These are phyloP conservation scores for Aporophyla nigra DNA, from an alignment of 2,888 invertebrate genomes.

Conservation along the genomic window DNA sequence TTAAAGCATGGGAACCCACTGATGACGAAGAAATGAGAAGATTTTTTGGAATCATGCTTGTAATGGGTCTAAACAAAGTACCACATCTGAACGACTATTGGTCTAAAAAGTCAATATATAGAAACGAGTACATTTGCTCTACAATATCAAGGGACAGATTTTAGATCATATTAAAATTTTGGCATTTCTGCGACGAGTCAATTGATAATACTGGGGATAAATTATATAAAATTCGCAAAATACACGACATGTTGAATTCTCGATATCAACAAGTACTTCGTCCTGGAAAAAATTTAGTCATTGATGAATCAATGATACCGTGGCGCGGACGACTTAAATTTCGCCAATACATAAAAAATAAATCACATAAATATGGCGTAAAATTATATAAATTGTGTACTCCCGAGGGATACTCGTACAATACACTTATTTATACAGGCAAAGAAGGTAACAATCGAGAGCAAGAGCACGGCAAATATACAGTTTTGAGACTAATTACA, in stretches of 20 bases:
- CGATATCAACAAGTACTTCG: constrained; percentile 44
- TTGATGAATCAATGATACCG: neutral
- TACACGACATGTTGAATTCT: constrained; percentile 15
- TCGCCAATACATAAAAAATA: neutral
- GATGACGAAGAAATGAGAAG: constrained; percentile 37
- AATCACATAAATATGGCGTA: neutral
- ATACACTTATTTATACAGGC: neutral
- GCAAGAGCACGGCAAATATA: neutral
- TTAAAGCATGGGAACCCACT: constrained; percentile 21
- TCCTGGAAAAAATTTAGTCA: constrained; percentile 19
- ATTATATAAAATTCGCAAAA: constrained; percentile 17
- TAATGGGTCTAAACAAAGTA: constrained; percentile 15
- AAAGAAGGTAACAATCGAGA: neutral
- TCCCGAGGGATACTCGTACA: constrained; percentile 1
- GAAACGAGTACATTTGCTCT: constrained; percentile 32
- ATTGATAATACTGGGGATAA: constrained; percentile 8
- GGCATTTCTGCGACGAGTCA: constrained; percentile 51
- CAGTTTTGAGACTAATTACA: neutral
- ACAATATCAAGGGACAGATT: constrained; percentile 4
- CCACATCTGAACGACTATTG: constrained; percentile 39
- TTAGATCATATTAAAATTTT: constrained; percentile 44
- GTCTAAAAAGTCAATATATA: constrained; percentile 50
- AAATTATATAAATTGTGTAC: neutral
- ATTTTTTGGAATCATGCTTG: constrained; percentile 3
- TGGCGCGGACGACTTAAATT: neutral